phyloP scores from a whole-genome alignment of 2,888 invertebrate species.

The Tyria jacobaeae region DNA sequence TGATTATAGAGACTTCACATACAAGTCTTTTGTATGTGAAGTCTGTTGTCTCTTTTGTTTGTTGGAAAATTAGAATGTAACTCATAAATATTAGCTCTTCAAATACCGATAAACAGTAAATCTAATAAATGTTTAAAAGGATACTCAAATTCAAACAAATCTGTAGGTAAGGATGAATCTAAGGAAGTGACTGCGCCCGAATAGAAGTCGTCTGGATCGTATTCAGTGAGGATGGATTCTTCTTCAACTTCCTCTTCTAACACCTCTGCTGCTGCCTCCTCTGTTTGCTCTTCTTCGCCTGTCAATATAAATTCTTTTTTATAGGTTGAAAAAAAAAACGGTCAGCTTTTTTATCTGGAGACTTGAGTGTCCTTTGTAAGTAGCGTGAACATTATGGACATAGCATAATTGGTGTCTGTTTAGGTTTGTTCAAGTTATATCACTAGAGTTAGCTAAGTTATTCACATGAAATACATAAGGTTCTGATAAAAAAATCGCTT shows the following conservation, averaged over 20 bases:
- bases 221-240: conserved; percentile 76
- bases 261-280: conserved; percentile 39
- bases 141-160: conserved; percentile 90
- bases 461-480: no score
- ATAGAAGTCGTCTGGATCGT: conserved; percentile 84
- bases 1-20: no score
- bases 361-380: no score
- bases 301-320: background rate
- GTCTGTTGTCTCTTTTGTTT: no score
- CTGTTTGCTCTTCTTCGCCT: conserved; percentile 56
- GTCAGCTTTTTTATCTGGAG: no score
- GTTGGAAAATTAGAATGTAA: background rate
- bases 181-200: conserved; percentile 85
- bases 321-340: no score
- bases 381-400: no score
- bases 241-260: conserved; percentile 65
- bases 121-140: conserved; percentile 72
- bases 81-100: background rate
- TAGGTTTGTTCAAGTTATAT: no score
- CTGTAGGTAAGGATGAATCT: conserved; percentile 83
- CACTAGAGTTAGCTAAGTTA: no score
- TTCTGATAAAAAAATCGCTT: no score
- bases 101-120: background rate
- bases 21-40: no score
- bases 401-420: no score